Conservation (phyloP, 1,140 invertebrate species). For the Apis dorsata region DNA sequence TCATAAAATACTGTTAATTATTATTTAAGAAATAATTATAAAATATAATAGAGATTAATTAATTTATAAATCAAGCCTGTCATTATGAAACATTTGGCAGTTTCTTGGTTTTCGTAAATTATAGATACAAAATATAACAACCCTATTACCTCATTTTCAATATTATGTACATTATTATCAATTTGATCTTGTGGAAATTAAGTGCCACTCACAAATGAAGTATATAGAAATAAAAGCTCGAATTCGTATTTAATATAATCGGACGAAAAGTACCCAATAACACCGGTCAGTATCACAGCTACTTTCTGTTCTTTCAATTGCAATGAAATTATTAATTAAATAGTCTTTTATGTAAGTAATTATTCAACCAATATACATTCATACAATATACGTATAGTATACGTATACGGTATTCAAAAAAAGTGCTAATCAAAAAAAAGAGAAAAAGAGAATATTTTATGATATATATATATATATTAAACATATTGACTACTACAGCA, state of each 20-base stretch:
- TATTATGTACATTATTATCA: conserved; percentile 39
- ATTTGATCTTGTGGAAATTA: conserved; percentile 20
- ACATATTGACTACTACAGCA: conserved; percentile 68
- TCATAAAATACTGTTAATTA: conserved; percentile 59
- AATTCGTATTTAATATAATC: conserved; percentile 35
- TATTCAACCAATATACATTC: conserved; percentile 26
- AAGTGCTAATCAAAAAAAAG: conserved; percentile 61
- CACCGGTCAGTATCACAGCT: conserved; percentile 78
- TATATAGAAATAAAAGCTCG: conserved; percentile 22
- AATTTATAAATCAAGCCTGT: conserved; percentile 32
- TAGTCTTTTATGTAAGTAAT: conserved; percentile 42
- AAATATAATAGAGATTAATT: conserved; percentile 27
- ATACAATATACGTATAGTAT: background rate
- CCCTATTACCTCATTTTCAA: conserved; percentile 55
- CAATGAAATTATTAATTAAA: conserved; percentile 60
- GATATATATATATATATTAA: conserved; percentile 19
- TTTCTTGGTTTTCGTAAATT: conserved; percentile 39
- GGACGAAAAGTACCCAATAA: conserved; percentile 62
- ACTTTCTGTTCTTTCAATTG: conserved; percentile 64
- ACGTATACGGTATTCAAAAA: background rate
- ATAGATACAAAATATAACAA: conserved; percentile 49
- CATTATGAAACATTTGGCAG: conserved; percentile 29
- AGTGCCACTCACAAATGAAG: conserved; percentile 20
- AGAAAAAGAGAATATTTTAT: conserved; percentile 51
- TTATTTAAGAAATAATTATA: conserved; percentile 37